phyloP scores from a whole-genome alignment of 2,113 vertebrate species.

The Brachyhypopomus gauderio region DNA sequence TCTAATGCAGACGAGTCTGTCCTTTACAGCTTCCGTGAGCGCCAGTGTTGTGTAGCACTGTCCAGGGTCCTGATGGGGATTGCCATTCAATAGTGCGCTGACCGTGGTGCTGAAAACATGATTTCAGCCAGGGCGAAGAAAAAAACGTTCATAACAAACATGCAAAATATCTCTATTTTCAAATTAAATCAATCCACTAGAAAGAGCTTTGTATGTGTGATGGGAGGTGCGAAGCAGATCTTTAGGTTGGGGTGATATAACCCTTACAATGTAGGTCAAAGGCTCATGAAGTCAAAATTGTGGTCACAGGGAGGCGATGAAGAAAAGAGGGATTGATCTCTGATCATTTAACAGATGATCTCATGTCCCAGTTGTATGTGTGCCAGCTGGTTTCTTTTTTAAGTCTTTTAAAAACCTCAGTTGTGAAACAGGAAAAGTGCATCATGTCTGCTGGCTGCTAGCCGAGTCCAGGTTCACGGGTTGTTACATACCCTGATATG shows the following conservation, averaged over 20 bases:
- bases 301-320: not conserved
- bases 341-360: not conserved
- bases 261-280: conserved; percentile 21
- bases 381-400: too few relatives aligned
- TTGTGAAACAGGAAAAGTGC: not conserved
- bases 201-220: not conserved
- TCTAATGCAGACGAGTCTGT: too few relatives aligned
- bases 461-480: too few relatives aligned
- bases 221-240: conserved; percentile 18
- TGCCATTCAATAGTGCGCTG: not conserved
- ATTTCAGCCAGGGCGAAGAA: too few relatives aligned
- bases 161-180: too few relatives aligned
- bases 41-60: too few relatives aligned
- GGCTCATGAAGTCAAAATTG: conserved; percentile 6
- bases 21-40: too few relatives aligned
- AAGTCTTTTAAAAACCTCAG: not conserved
- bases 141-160: too few relatives aligned
- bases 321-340: not conserved
- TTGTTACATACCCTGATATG: too few relatives aligned
- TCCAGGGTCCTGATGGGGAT: not conserved
- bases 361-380: not conserved
- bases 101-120: not conserved
- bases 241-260: conserved; percentile 24
- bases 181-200: too few relatives aligned
- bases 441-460: too few relatives aligned